Base-by-base conservation (phyloP, 1,140 invertebrate species). In the Rhyzopertha dominica region DNA sequence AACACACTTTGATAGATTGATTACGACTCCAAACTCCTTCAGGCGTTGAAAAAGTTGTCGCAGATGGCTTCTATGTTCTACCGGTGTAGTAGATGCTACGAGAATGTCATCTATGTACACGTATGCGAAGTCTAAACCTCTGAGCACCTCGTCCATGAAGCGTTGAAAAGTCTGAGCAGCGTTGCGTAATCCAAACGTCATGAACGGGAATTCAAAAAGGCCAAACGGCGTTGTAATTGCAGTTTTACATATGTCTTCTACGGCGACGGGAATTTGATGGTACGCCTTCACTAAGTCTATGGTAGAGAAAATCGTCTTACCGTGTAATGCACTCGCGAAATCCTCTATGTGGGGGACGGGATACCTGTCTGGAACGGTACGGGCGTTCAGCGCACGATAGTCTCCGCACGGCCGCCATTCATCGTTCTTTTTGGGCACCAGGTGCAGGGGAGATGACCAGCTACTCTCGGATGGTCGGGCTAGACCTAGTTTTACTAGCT, bases 361-460 rank as follows among this genome's bases (percentile, higher is more conserved):
- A 35, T 67, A 73, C 2, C 57, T 23, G 42, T 74, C 69, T 2
- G 61, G 53, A 62, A 58, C 39, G 4, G 69, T 74, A 4, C 59
- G 14, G 1, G 51, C 28, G 49, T 77, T 77, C 0, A 76, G 43
- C n/a, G 36, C 24, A 3, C 67, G 49, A 43, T 71, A 77, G 52
- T 76, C 74, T 0, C 72, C 68, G 49, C 68, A 71, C 4, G 66
- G 64, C 18, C 74, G 45, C 50, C 58, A 66, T 0, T 53, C 42
- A 1, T 65, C 69, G 42, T 64, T 53, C 28, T 49, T 44, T 48
- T 76, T 75, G 1, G 51, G 51, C 0, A 68, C 66, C 26, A 75
- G 40, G 34, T 73, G 66, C 5, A 74, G 40, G 4, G 71, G 67
- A 8, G 59, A 61, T 0, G 69, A 55, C 72, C 71, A 77, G 3